Evolutionary conservation across 2,113 vertebrate genomes (phyloP).

Genomic region (Elanus axillaris): DNA sequence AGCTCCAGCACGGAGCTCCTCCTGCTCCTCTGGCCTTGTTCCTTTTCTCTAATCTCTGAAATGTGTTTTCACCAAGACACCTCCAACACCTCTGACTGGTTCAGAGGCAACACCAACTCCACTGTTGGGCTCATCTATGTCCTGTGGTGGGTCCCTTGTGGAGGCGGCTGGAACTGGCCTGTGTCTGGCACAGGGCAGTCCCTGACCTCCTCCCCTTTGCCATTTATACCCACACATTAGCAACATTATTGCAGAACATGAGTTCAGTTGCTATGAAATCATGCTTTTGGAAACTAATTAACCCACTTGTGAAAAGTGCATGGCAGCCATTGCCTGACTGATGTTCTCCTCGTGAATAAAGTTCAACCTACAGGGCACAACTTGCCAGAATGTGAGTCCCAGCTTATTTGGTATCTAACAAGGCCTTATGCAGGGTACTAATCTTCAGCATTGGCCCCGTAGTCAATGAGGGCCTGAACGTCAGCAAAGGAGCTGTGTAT

Average conservation of each 20-base stretch:
- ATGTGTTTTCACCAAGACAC: neutral
- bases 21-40: neutral
- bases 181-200: no score
- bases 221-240: neutral
- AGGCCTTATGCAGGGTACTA: neutral
- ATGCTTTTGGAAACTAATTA: neutral
- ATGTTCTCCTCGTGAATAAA: neutral
- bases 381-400: neutral
- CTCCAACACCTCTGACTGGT: neutral
- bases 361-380: neutral
- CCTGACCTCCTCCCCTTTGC: neutral
- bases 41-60: neutral
- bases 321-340: neutral
- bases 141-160: fast-evolving
- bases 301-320: neutral
- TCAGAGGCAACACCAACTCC: neutral
- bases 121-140: neutral
- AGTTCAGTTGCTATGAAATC: neutral
- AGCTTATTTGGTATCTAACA: neutral
- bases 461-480: neutral
- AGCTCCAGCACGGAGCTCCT: neutral
- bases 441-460: neutral
- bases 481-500: neutral
- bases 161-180: neutral
- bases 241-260: neutral